Conservation (phyloP, 2,797 vertebrate genomes). For the Peromyscus nudipes region DNA sequence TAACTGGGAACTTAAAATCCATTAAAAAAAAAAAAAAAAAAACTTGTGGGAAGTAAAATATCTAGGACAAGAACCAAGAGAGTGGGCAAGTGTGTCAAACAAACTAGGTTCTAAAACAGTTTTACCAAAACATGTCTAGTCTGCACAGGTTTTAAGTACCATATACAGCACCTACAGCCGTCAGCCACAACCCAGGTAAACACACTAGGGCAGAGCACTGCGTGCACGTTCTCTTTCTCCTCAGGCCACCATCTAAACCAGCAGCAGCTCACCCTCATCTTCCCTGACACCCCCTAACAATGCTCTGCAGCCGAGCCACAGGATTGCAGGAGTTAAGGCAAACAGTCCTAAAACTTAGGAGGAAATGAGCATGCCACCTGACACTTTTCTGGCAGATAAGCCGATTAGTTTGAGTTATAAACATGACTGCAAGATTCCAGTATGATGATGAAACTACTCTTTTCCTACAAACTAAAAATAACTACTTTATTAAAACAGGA, state of each 20-base stretch:
- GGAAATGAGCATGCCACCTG: slow-evolving; percentile 68
- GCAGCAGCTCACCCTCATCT: not conserved
- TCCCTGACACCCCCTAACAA: not conserved
- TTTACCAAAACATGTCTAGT: slow-evolving; percentile 20
- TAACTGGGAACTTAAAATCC: not conserved
- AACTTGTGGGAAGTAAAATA: slow-evolving; percentile 22
- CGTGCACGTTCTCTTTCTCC: not conserved
- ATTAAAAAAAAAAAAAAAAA: not conserved
- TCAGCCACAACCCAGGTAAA: not conserved
- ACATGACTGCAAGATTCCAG: slow-evolving; percentile 73
- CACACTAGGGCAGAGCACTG: not conserved
- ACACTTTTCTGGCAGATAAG: slow-evolving; percentile 75
- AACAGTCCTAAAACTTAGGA: not conserved
- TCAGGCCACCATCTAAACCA: not conserved
- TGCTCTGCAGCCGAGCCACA: not conserved
- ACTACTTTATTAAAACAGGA: slow-evolving; percentile 57
- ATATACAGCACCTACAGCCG: not conserved
- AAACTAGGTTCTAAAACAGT: slow-evolving; percentile 51
- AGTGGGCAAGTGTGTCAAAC: not conserved
- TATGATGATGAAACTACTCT: slow-evolving; percentile 19
- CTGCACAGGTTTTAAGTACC: slow-evolving; percentile 13
- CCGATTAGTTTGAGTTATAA: slow-evolving; percentile 74
- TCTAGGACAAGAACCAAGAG: slow-evolving; percentile 6
- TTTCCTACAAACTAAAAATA: slow-evolving; percentile 72
- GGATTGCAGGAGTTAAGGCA: not conserved